These are phyloP conservation scores for Drosophila hawaiiensis DNA, from an alignment of 2,888 invertebrate species.

Conservation along the genomic window DNA sequence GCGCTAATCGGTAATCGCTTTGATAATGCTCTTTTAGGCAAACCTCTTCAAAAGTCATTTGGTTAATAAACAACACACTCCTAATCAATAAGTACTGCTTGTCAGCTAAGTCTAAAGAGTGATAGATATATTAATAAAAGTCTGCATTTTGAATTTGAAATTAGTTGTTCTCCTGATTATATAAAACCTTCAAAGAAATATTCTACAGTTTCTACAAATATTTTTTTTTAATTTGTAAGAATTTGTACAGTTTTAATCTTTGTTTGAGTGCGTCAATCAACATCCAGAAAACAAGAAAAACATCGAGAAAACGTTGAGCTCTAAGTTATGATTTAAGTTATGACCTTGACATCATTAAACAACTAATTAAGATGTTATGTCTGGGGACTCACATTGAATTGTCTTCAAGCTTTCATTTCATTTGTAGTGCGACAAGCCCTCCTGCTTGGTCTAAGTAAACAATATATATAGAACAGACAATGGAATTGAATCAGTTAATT, in stretches of 20 bases:
- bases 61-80: constrained; percentile 11
- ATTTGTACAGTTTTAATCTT: background rate
- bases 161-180: background rate
- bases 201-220: background rate
- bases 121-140: background rate
- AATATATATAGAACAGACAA: background rate
- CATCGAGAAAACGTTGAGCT: background rate
- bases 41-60: constrained; percentile 28
- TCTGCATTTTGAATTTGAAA: background rate
- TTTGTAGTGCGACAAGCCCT: constrained; percentile 14
- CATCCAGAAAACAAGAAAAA: background rate
- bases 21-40: constrained; percentile 35
- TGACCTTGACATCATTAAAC: background rate
- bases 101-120: background rate
- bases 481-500: constrained; percentile 23
- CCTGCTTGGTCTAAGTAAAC: background rate
- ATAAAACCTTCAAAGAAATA: background rate
- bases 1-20: constrained; percentile 64
- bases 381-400: background rate
- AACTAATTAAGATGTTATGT: constrained; percentile 7
- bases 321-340: constrained; percentile 2
- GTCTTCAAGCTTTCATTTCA: background rate
- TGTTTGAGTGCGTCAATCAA: background rate
- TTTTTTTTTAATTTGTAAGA: background rate
- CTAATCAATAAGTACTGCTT: constrained; percentile 9